A percentile compares a stretch with the other conserved stretches of the same genome.
Evolutionary conservation across 64 coral and sea anemone species (phyloP).

Genomic region (Pocillopora damicornis): DNA sequence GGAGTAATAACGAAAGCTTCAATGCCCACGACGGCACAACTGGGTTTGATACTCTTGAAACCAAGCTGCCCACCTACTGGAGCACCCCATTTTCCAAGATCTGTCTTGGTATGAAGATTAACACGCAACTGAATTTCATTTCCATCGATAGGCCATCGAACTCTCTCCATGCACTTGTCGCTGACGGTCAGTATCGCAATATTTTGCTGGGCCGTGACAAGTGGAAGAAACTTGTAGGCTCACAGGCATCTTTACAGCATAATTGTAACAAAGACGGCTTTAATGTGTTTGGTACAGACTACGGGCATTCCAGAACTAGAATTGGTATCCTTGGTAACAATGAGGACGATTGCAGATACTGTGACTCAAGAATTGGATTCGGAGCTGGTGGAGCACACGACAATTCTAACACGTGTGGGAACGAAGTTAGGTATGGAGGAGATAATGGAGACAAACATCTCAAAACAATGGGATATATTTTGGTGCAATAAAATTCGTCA

Average conservation of each 20-base stretch:
- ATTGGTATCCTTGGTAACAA: slow-evolving; percentile 15
- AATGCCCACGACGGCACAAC: neutral
- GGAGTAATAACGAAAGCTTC: neutral
- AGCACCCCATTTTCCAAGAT: neutral
- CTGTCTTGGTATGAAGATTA: neutral
- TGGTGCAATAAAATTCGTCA: too few species aligned
- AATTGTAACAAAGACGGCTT: neutral
- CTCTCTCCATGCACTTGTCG: neutral
- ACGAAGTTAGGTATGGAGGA: neutral
- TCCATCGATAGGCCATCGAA: neutral
- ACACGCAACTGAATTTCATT: neutral
- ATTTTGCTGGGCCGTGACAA: neutral
- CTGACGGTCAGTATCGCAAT: neutral
- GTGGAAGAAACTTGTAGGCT: neutral
- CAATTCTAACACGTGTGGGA: neutral
- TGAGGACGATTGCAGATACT: neutral
- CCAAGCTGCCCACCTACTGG: neutral
- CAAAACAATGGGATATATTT: too few species aligned
- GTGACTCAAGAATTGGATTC: neutral
- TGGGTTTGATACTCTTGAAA: neutral
- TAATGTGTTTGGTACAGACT: neutral
- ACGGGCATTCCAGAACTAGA: neutral
- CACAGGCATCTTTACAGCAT: neutral
- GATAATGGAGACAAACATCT: neutral
- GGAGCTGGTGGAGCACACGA: neutral